Evolutionary conservation across 2,888 invertebrate species (phyloP).

Genomic region (Tinea semifulvella): DNA sequence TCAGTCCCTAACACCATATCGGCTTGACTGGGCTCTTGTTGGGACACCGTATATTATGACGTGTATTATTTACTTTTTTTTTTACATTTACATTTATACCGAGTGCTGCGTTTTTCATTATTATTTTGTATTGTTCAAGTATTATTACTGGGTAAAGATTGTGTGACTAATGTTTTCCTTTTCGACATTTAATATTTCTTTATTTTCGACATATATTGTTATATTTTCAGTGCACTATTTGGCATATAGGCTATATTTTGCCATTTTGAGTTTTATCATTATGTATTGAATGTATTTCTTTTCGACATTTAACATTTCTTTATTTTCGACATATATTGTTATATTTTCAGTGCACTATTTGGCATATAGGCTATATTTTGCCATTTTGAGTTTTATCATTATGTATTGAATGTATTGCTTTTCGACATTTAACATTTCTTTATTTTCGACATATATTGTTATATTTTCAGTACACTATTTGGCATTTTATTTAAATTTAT

Average conservation of each 20-base stretch:
- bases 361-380: constrained; percentile 15
- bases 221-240: constrained; percentile 18
- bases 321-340: not conserved
- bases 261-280: not conserved
- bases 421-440: not conserved
- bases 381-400: not conserved
- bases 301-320: not conserved
- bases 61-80: too few relatives aligned
- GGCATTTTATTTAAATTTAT: constrained; percentile 15
- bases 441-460: not conserved
- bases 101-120: not conserved
- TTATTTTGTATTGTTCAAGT: not conserved
- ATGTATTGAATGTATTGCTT: not conserved
- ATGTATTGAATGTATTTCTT: not conserved
- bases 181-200: not conserved
- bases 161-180: not conserved
- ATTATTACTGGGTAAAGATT: not conserved
- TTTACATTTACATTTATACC: not conserved
- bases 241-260: constrained; percentile 15
- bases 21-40: too few relatives aligned
- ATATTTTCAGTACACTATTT: constrained; percentile 18
- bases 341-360: constrained; percentile 18
- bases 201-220: not conserved
- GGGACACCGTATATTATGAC: too few relatives aligned
- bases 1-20: too few relatives aligned